These are phyloP conservation scores for Dicyrtomina minuta DNA, from an alignment of 2,888 invertebrate genomes.

Conservation along the genomic window DNA sequence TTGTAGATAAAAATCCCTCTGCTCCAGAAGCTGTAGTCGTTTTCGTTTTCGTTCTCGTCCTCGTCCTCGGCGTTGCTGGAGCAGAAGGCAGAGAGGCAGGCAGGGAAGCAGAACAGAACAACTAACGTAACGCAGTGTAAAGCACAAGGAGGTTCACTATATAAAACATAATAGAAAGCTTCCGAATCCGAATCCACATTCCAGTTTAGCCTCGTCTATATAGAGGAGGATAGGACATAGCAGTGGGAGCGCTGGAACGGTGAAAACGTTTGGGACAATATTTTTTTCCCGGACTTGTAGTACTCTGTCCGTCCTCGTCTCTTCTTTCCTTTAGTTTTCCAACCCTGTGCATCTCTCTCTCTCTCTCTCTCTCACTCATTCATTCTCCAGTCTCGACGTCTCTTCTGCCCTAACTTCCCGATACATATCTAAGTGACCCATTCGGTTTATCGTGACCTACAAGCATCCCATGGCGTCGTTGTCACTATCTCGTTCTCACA, in stretches of 20 bases:
- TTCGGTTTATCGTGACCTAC: constrained; percentile 33
- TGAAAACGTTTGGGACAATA: constrained; percentile 24
- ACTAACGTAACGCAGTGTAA: background rate
- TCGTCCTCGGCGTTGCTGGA: background rate
- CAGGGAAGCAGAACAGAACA: constrained; percentile 14
- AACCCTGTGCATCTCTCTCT: background rate
- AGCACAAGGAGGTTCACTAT: constrained; percentile 6
- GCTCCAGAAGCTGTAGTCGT: background rate
- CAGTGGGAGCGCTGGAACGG: constrained; percentile 1
- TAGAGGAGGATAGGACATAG: no score
- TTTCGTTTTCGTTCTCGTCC: no score
- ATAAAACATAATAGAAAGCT: constrained; percentile 5
- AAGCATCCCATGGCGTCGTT: constrained; percentile 28
- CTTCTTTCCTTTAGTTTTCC: constrained; percentile 13
- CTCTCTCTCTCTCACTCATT: background rate
- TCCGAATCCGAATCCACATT: background rate
- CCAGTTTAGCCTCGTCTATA: background rate
- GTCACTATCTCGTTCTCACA: constrained; percentile 33
- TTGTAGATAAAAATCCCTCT: constrained; percentile 31
- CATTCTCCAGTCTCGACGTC: background rate
- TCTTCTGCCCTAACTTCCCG: constrained; percentile 22
- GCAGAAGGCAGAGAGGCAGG: constrained; percentile 17
- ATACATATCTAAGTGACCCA: constrained; percentile 40
- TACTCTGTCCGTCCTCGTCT: background rate
- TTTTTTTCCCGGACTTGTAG: constrained; percentile 11